Base-by-base conservation (phyloP, 2,888 invertebrate genomes). In the Odiellus spinosus region DNA sequence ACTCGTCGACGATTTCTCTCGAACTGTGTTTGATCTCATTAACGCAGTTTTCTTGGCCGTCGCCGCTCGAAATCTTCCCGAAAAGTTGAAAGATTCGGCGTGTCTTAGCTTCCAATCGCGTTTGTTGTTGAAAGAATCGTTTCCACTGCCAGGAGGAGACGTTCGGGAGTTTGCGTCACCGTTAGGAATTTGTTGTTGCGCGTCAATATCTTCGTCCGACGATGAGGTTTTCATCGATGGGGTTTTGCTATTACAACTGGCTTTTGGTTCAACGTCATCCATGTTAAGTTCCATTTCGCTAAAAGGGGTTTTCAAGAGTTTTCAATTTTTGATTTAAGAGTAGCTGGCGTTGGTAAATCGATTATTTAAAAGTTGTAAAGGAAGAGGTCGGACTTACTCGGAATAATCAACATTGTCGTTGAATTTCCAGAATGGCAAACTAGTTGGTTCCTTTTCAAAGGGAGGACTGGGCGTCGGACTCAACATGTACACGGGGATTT, bases 401-500 rank as follows among this genome's bases (percentile, higher is more conserved):
- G 53, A 44, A 39, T 51, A 38, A 41, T 32, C 32, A 39, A 40
- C 48, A 5, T 47, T 44, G 42, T 58, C 58, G 43, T 54, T 53
- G 20, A 59, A 53, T 40, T 55, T 52, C 47, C 59, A 55, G 14
- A 57, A 53, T n/a, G 55, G 50, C 8, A 54, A 46, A 33, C 56
- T 55, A 39, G 56, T 44, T 3, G 54, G 47, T 33, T 58, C 57
- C 20, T 60, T 59, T 19, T 61, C 60, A 26, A 56, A 53, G 3
- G 63, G 64, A 49, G 64, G 63, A 39, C 65, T 59, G 3, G 68
- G 65, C 19, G 65, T 64, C 11, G 71, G 70, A 58, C 87, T 87
- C 51, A 93, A 72, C 61, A 88, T 73, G 58, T 87, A 88, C 53
- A 93, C 88, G 3, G 93, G 91, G 56, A 91, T 86, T 66, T 86